These are phyloP conservation scores for Morinoia aosen DNA, from an alignment of 2,888 invertebrate genomes.

Conservation along the genomic window DNA sequence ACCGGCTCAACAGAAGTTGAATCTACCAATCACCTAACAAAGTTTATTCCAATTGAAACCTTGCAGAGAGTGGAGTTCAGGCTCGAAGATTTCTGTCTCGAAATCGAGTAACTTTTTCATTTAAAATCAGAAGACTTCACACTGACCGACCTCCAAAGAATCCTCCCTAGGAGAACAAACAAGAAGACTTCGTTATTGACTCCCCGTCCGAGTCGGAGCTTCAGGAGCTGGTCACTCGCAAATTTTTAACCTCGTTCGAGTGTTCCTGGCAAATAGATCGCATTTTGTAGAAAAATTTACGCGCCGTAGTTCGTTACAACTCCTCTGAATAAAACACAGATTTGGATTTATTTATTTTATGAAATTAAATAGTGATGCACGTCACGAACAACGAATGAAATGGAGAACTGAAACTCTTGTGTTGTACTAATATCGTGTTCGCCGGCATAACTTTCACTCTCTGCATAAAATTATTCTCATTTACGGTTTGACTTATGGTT, in stretches of 20 bases:
- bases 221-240: not conserved
- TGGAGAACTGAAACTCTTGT: not conserved
- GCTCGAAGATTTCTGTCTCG: not conserved
- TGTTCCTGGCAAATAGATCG: not conserved
- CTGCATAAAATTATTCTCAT: not conserved
- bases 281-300: not conserved
- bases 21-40: slow-evolving; percentile 13
- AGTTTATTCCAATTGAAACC: slow-evolving; percentile 20
- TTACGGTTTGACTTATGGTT: too few relatives aligned
- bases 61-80: not conserved
- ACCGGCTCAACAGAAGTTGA: not conserved
- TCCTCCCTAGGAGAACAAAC: not conserved
- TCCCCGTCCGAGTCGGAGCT: not conserved
- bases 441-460: not conserved
- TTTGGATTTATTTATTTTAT: not conserved
- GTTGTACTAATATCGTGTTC: too few relatives aligned
- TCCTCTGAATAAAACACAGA: not conserved
- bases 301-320: not conserved
- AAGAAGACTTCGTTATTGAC: slow-evolving; percentile 10
- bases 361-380: not conserved
- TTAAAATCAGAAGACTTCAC: slow-evolving; percentile 43
- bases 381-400: not conserved
- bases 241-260: not conserved
- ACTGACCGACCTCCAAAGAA: slow-evolving; percentile 45
- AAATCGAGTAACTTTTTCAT: not conserved